Conservation (phyloP, 2,113 vertebrate genomes). For the Scytalopus superciliaris region DNA sequence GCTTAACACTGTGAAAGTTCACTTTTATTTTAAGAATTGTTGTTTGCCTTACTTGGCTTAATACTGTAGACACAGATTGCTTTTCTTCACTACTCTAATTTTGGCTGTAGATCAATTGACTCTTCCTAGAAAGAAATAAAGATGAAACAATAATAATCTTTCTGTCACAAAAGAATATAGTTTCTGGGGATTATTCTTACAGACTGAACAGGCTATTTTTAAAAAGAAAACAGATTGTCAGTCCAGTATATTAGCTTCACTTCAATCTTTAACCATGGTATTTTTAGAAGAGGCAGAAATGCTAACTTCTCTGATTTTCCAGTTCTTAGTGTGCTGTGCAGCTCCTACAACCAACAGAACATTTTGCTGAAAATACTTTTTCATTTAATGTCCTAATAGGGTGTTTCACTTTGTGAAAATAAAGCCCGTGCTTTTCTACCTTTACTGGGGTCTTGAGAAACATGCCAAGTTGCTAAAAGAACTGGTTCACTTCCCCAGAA, state of each 20-base stretch:
- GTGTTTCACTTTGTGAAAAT: background rate
- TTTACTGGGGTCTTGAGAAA: background rate
- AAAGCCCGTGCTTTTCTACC: background rate
- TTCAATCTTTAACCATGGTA: background rate
- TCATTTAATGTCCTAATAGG: background rate
- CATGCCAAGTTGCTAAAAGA: background rate
- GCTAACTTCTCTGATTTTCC: background rate
- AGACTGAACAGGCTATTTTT: background rate
- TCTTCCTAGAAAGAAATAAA: constrained; percentile 1
- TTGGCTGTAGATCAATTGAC: background rate
- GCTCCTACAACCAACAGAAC: background rate
- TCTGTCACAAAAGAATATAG: background rate
- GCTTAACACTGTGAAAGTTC: background rate
- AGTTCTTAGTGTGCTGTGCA: background rate
- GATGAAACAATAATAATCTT: background rate
- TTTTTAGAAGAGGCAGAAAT: background rate
- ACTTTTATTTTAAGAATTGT: background rate
- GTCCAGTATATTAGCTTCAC: background rate
- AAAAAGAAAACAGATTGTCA: background rate
- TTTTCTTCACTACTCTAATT: background rate
- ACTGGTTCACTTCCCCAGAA: background rate
- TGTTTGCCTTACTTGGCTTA: background rate
- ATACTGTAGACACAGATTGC: background rate
- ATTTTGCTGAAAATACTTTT: background rate
- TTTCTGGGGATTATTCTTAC: background rate